These are phyloP conservation scores for Drosophila prolongata DNA, from an alignment of 2,888 invertebrate species.

Conservation along the genomic window DNA sequence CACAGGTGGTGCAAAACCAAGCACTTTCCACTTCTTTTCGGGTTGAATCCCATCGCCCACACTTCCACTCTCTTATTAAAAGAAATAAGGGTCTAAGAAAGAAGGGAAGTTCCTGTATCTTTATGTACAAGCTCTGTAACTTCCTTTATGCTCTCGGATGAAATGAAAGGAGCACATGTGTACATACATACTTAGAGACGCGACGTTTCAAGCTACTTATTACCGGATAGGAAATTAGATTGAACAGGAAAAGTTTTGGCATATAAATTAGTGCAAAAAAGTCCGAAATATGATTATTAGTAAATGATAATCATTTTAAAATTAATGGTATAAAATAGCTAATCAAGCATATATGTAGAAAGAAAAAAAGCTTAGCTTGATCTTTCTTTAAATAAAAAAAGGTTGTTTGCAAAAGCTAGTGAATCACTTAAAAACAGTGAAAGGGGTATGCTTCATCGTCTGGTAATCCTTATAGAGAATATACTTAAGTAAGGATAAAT, in stretches of 20 bases:
- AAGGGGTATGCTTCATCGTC: no score
- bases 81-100: slow-evolving; percentile 17
- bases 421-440: no score
- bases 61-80: neutral
- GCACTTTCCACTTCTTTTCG: neutral
- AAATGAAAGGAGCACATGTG: slow-evolving; percentile 25
- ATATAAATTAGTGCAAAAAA: no score
- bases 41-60: neutral
- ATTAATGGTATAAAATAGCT: no score
- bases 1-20: neutral
- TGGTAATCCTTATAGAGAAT: no score
- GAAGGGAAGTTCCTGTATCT: slow-evolving; percentile 24
- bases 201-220: slow-evolving; percentile 5
- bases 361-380: no score
- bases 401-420: no score
- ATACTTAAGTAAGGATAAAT: no score
- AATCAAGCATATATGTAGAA: no score
- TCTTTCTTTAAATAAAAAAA: no score
- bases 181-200: slow-evolving; percentile 32
- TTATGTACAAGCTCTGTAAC: slow-evolving; percentile 36
- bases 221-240: neutral
- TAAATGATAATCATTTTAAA: no score
- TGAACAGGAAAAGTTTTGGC: neutral
- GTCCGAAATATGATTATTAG: no score
- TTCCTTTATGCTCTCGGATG: slow-evolving; percentile 22